These are phyloP conservation scores for Hermaeophaga mercurialis DNA, from an alignment of 2,888 invertebrate species.

Conservation along the genomic window DNA sequence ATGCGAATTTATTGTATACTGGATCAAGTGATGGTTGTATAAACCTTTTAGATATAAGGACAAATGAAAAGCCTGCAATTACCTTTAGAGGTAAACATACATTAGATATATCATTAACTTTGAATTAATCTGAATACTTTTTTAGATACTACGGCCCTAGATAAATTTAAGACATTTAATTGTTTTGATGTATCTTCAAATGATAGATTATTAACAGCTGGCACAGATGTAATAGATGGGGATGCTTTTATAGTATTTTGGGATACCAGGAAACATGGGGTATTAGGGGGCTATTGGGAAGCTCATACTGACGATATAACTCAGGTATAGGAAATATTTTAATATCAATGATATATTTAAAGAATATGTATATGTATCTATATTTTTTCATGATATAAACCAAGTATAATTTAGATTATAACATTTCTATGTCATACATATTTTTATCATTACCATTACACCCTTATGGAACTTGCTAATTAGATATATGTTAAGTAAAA, in stretches of 20 bases:
- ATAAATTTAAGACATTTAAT: constrained; percentile 61
- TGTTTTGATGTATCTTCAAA: constrained; percentile 78
- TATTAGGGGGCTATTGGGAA: constrained; percentile 82
- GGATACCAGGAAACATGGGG: constrained; percentile 69
- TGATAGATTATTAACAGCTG: constrained; percentile 73
- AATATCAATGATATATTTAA: no score
- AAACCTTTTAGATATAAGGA: constrained; percentile 68
- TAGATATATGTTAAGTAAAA: no score
- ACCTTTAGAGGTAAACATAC: constrained; percentile 40
- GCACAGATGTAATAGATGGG: constrained; percentile 71
- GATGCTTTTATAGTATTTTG: constrained; percentile 82
- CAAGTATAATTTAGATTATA: no score
- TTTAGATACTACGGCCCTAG: constrained; percentile 47
- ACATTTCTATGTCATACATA: no score
- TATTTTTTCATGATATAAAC: no score
- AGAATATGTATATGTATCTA: no score
- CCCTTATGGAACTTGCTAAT: no score
- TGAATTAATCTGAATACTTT: background rate
- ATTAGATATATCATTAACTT: background rate
- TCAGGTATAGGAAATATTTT: no score
- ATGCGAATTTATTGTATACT: constrained; percentile 65
- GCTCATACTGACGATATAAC: constrained; percentile 84
- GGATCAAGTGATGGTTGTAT: constrained; percentile 64
- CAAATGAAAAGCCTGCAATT: constrained; percentile 53
- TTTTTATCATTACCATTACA: no score